A percentile compares a stretch with the other conserved stretches of the same genome.
Evolutionary conservation across 1,140 invertebrate species (phyloP).

Genomic region (Littorina saxatilis): DNA sequence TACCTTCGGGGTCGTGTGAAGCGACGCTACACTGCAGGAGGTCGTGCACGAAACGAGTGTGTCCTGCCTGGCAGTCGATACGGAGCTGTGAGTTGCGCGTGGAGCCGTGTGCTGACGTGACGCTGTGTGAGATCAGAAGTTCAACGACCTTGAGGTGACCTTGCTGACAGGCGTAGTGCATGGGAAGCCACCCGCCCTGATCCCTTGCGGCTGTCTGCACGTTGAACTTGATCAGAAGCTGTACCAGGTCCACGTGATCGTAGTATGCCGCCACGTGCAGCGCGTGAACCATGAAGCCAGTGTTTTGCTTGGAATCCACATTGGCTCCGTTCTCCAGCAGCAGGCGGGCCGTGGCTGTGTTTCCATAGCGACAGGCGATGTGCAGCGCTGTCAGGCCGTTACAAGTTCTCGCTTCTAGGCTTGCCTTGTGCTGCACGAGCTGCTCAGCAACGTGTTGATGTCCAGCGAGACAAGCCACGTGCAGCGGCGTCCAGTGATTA

Average conservation of each 20-base stretch:
- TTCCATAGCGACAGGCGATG: slow-evolving; percentile 65
- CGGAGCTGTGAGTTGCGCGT: background rate
- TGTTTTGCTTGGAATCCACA: slow-evolving; percentile 75
- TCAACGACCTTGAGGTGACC: slow-evolving; percentile 9
- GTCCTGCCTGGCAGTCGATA: background rate
- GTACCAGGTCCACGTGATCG: slow-evolving; percentile 91
- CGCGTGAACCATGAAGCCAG: slow-evolving; percentile 82
- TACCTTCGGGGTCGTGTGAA: slow-evolving; percentile 84
- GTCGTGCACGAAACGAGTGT: background rate
- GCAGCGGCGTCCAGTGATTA: slow-evolving; percentile 8
- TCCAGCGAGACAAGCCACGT: background rate
- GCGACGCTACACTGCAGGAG: background rate
- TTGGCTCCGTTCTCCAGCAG: slow-evolving; percentile 78
- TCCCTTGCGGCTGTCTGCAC: slow-evolving; percentile 87
- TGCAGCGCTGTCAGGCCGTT: background rate
- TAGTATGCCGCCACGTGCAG: slow-evolving; percentile 93
- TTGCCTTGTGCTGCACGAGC: slow-evolving; percentile 4
- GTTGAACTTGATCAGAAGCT: slow-evolving; percentile 84
- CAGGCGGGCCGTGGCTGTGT: slow-evolving; percentile 74
- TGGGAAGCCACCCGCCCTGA: background rate
- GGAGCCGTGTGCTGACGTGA: background rate
- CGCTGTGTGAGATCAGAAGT: background rate
- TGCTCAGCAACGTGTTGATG: background rate
- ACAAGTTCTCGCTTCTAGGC: background rate
- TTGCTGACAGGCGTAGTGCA: slow-evolving; percentile 19